Evolutionary conservation across 2,797 vertebrate species (phyloP), one percentile per base, ranked within the genome.

Genomic region (Gouania willdenowi): DNA sequence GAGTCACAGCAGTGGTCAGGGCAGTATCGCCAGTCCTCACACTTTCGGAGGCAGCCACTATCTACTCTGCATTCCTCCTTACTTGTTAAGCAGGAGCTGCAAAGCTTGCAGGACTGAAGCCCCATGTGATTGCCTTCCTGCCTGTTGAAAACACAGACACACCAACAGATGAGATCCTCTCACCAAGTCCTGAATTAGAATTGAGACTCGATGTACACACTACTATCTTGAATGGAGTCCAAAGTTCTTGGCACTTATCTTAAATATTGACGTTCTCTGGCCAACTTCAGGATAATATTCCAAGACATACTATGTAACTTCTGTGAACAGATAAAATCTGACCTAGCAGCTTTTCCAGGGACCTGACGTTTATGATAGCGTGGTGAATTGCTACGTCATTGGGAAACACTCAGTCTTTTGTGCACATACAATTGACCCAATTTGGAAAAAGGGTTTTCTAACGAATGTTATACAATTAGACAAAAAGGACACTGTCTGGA

Each of bases 1-100:
- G 83, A 48, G 77, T 87, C 82, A 61, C 85, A 87, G 75, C 83
- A 85, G 51, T 20, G 65, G 66, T 87, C 83, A 21, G 58, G 43
- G 66, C 75, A 81, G 18, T 55, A 57, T 53, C 57, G 59, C 50
- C 70, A 45, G 41, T 52, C 16, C 28, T 57, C 18, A 30, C 58
- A 48, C 45, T 49, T 19, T 56, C 62, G 60, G 13, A 10, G 23
- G 41, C 57, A 46, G 44, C 47, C 30, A 29, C 32, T 52, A 26
- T 47, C 40, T n/a, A 19, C 27, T 29, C 47, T 17, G 30, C 50
- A 44, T 31, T 56, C 54, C 25, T 63, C 77, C 28, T 53, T 41
- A 35, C 61, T 73, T 64, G 52, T 68, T 42, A 57, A 53, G 53
- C 67, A 61, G 17, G 40, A 56, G 59, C 39, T 68, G 71, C 66